Evolutionary conservation across 2,797 vertebrate species (phyloP).

Genomic region (Enteromius anoplus): DNA sequence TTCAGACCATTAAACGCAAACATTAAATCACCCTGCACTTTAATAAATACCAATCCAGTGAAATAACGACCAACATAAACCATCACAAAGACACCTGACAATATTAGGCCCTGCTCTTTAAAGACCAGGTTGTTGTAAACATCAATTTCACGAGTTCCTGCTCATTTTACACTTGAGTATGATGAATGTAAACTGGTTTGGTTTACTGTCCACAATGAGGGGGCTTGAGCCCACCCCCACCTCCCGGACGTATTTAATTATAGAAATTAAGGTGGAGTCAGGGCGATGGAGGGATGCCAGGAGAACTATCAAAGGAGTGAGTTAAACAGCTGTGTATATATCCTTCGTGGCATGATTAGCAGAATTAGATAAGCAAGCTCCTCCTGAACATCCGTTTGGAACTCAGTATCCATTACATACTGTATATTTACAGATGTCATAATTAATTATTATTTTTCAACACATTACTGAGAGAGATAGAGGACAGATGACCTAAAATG

Average conservation of each 20-base stretch:
- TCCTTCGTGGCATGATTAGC: slow-evolving; percentile 41
- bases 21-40: slow-evolving; percentile 40
- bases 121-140: slow-evolving; percentile 34
- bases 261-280: slow-evolving; percentile 35
- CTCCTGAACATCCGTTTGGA: slow-evolving; percentile 32
- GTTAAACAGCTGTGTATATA: slow-evolving; percentile 30
- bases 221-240: not conserved
- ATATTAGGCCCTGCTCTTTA: not conserved
- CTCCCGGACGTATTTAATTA: slow-evolving; percentile 28
- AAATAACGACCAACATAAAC: slow-evolving; percentile 35
- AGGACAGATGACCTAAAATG: not conserved
- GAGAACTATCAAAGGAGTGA: slow-evolving; percentile 24
- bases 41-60: slow-evolving; percentile 29
- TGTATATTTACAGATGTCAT: not conserved
- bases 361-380: slow-evolving; percentile 22
- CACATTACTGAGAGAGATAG: not conserved
- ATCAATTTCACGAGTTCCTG: slow-evolving; percentile 24
- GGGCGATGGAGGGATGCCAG: slow-evolving; percentile 16
- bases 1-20: slow-evolving; percentile 20
- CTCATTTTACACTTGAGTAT: slow-evolving; percentile 4
- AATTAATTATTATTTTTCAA: not conserved
- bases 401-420: not conserved
- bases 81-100: slow-evolving; percentile 37
- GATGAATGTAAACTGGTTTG: slow-evolving; percentile 12
- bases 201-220: slow-evolving; percentile 5